phyloP scores from a whole-genome alignment of 2,888 invertebrate species.

The Lagria hirta region DNA sequence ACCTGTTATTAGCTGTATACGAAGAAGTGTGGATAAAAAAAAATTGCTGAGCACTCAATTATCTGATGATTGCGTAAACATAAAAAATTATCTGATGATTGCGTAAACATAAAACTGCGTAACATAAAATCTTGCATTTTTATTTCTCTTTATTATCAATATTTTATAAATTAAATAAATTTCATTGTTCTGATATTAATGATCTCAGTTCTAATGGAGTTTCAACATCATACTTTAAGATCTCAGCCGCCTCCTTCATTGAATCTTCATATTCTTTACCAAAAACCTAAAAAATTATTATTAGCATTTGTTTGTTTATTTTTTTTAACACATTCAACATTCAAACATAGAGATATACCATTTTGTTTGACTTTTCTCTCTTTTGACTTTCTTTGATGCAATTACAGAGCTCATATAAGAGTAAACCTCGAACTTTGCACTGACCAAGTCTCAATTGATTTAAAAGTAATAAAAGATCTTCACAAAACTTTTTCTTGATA shows the following conservation, averaged over 20 bases:
- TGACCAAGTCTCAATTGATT: conserved; percentile 61
- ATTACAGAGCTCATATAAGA: conserved; percentile 46
- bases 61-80: too few relatives aligned
- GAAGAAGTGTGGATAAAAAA: too few relatives aligned
- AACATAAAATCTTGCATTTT: too few relatives aligned
- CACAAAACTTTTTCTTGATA: conserved; percentile 63
- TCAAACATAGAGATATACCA: conserved; percentile 11
- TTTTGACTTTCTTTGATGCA: conserved; percentile 32
- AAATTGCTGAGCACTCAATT: too few relatives aligned
- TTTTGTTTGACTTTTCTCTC: conserved; percentile 15
- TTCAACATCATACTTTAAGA: conserved; percentile 44
- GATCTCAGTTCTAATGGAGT: conserved; percentile 43
- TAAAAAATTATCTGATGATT: too few relatives aligned
- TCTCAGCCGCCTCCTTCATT: conserved; percentile 40
- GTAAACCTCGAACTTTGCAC: conserved; percentile 48
- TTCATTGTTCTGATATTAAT: too few relatives aligned
- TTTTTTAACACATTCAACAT: too few relatives aligned
- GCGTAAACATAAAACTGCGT: too few relatives aligned
- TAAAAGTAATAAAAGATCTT: conserved; percentile 60
- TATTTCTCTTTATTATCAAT: too few relatives aligned
- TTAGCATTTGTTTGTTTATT: too few relatives aligned
- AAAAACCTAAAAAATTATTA: background rate
- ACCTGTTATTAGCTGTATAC: too few relatives aligned
- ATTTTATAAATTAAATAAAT: too few relatives aligned
- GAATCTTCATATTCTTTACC: conserved; percentile 10